Conservation (phyloP, 2,797 vertebrate genomes). For the Fratercula arctica region DNA sequence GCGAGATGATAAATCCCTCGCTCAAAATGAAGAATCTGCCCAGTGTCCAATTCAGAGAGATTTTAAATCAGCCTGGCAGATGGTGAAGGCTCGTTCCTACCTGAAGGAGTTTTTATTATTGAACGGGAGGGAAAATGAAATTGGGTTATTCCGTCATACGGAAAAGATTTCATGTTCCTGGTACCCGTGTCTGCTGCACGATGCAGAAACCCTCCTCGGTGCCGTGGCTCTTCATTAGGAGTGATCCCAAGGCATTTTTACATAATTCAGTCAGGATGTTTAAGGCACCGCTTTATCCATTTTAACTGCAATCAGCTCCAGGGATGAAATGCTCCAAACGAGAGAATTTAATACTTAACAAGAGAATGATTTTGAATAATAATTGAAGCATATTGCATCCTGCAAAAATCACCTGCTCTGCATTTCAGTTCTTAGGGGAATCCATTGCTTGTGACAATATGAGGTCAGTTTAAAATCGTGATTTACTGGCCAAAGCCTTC, state of each 20-base stretch:
- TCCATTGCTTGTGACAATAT: not conserved
- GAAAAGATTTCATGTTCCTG: not conserved
- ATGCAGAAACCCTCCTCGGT: not conserved
- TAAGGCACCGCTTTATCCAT: not conserved
- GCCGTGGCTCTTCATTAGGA: not conserved
- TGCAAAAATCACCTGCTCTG: not conserved
- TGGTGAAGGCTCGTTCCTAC: fast-evolving
- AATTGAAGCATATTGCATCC: not conserved
- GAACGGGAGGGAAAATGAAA: not conserved
- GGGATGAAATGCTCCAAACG: not conserved
- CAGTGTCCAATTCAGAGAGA: not conserved
- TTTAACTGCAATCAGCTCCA: not conserved
- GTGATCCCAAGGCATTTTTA: not conserved
- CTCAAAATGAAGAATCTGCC: not conserved
- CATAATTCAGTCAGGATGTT: not conserved
- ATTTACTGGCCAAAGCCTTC: not conserved
- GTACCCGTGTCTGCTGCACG: fast-evolving
- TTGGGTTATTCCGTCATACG: not conserved
- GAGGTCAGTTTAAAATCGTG: not conserved
- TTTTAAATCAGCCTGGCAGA: not conserved
- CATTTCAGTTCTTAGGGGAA: not conserved
- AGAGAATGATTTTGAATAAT: not conserved
- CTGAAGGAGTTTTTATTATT: not conserved
- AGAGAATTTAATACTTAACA: not conserved
- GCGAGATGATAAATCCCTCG: not conserved